Base-by-base conservation (phyloP, 2,888 invertebrate species). In the Desoria tigrina region DNA sequence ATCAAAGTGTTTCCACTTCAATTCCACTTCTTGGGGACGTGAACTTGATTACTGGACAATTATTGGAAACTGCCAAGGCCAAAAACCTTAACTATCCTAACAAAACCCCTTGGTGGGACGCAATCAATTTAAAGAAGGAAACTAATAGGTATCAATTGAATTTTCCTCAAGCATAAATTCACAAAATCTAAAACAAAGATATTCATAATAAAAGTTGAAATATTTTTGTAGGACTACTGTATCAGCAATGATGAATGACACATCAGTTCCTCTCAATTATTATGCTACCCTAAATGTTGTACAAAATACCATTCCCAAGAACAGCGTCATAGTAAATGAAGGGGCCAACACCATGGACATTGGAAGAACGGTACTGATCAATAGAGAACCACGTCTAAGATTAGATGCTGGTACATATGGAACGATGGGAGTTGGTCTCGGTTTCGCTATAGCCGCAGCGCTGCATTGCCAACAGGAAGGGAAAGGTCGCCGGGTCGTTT, bases 341-440 rank as follows among this genome's bases (percentile, higher is more conserved):
- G 98, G 97, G 24, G 96, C 97, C 39, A 97, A 97, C 81, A 98
- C 97, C 0, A 98, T 98, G 98, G 97, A 98, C 79, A 97, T 97
- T 78, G 96, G 97, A 0, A 85, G 97, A 53, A 88, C 93, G 0
- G 86, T 96, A 81, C 81, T 97, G 42, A 82, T 88, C n/a, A 94
- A 96, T 79, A 85, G 64, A 85, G 75, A 82, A 72, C 92, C 96
- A 0, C 83, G 94, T 50, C 94, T 93, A 78, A 85, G 96, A 66
- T 83, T 97, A 3, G 97, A 97, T 81, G 97, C 97, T 6, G 97
- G 95, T 63, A 73, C 74, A 4, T 74, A 68, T 28, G 72, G 75
- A 23, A 73, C 69, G 6, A 72, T 74, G 68, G 70, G 68, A 14
- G 94, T 96, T 23, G 95, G 95, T 1, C 86, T 89, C 0, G 95